Evolutionary conservation across 2,888 invertebrate genomes (phyloP), one percentile per base, ranked within the genome.

Genomic region (Noctua pronuba): DNA sequence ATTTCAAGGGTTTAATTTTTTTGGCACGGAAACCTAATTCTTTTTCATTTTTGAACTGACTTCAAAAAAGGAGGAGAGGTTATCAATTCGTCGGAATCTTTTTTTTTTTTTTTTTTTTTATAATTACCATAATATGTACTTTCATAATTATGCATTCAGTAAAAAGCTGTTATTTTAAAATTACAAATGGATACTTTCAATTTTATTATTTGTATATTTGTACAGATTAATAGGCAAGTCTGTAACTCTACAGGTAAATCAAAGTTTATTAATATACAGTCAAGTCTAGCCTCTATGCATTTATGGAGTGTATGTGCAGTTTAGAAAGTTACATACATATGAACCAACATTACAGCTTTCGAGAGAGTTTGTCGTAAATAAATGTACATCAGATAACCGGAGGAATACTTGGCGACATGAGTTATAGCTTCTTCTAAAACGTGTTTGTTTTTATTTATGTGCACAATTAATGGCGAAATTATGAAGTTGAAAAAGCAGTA

Each of bases 281-380:
- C 44, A 72, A 38, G 75, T 13, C 35, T n/a, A 28, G 3, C 16
- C 31, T 75, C 16, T 49, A 35, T 69, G 21, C 44, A 64, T 49
- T 31, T 83, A 65, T 58, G 28, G 60, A 52, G 21, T 72, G 64
- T 60, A 67, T 46, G 74, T 60, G 38, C 70, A 65, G 67, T 86
- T 79, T 84, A 86, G 84, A 84, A 84, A 86, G 87, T 84, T 31
- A 72, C 75, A 73, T 31, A 72, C 75, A 73, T 46, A 75, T 70
- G 65, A 65, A 70, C 79, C 44, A 68, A 77, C 86, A 86, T 77
- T 83, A 84, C 73, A 79, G 80, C 80, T 86, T 84, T 84, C 84
- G 73, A 65, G 75, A 84, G 86, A 83, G 79, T 78, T 84, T 73
- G 85, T 84, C 74, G 74, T 79, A 70, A 86, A 84, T 74, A 83